These are phyloP conservation scores for Cotesia vestalis DNA, from an alignment of 1,140 invertebrate species.

Conservation along the genomic window DNA sequence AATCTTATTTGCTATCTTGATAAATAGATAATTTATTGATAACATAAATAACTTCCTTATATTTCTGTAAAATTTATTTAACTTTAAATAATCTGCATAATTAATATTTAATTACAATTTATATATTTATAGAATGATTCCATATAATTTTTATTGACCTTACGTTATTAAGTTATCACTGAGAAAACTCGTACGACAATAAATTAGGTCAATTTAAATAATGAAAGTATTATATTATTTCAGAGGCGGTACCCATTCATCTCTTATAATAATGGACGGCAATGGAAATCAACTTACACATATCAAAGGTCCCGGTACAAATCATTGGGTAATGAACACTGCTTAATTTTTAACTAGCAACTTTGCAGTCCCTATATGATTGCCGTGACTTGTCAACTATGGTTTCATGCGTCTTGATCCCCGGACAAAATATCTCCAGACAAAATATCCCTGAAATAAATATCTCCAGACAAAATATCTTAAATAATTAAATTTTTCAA, in stretches of 20 bases:
- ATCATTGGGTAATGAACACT: slow-evolving; percentile 76
- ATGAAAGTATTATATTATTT: slow-evolving; percentile 16
- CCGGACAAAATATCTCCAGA: too few species aligned
- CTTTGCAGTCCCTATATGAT: too few species aligned
- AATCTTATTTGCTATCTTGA: background rate
- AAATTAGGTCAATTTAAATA: slow-evolving; percentile 16
- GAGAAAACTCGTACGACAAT: background rate
- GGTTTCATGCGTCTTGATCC: too few species aligned
- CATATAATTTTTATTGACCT: background rate
- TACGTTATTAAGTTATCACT: background rate
- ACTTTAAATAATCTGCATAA: too few species aligned
- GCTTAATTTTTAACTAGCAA: slow-evolving; percentile 36
- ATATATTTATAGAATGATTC: background rate
- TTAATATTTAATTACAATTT: too few species aligned
- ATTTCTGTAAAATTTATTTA: too few species aligned
- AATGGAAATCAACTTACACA: slow-evolving; percentile 74
- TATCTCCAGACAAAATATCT: too few species aligned
- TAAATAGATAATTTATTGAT: background rate
- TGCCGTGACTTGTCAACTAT: too few species aligned
- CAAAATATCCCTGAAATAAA: too few species aligned
- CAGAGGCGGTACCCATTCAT: slow-evolving; percentile 86
- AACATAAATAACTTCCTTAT: background rate
- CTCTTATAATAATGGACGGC: slow-evolving; percentile 77
- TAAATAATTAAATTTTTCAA: too few species aligned
- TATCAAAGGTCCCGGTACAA: slow-evolving; percentile 77